Percentiles rank a stretch among this genome's conserved stretches.
Conservation (phyloP, 2,888 invertebrate species). For the Zaprionus obscuricornis region DNA sequence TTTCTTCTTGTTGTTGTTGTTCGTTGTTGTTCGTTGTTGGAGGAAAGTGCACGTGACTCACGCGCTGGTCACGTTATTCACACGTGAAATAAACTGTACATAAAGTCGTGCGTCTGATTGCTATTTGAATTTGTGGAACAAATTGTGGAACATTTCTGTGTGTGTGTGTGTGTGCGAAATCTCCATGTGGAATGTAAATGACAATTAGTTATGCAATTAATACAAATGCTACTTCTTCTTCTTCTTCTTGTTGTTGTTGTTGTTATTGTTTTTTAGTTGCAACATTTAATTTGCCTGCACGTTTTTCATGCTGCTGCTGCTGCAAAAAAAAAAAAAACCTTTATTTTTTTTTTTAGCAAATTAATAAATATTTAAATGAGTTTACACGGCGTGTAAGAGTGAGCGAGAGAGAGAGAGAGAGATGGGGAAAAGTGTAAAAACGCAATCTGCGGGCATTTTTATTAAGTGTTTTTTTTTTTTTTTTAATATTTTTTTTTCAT, state of each 20-base stretch:
- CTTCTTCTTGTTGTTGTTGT: no score
- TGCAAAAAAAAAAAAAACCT: conserved; percentile 29
- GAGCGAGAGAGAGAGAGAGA: no score
- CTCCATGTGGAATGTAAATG: no score
- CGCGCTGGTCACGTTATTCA: conserved; percentile 33
- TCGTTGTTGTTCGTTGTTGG: not conserved
- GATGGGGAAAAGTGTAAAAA: conserved; percentile 7
- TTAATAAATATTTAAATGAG: conserved; percentile 59
- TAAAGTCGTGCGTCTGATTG: no score
- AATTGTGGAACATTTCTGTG: conserved; percentile 12
- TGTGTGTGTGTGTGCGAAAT: no score
- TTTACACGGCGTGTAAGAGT: no score
- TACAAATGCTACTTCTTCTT: no score
- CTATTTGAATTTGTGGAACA: conserved; percentile 10
- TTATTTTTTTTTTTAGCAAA: conserved; percentile 41
- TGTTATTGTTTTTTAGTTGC: no score
- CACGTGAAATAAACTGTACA: no score
- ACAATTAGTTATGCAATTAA: conserved; percentile 45
- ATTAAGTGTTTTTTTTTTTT: conserved; percentile 35
- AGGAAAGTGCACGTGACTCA: conserved; percentile 31
- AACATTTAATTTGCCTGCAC: conserved; percentile 43
- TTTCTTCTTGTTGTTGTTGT: no score
- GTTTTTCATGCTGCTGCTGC: no score
- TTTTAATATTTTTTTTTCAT: not conserved
- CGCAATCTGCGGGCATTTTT: conserved; percentile 10